Base-by-base conservation (phyloP, 2,888 invertebrate species). In the Biston stratarius region DNA sequence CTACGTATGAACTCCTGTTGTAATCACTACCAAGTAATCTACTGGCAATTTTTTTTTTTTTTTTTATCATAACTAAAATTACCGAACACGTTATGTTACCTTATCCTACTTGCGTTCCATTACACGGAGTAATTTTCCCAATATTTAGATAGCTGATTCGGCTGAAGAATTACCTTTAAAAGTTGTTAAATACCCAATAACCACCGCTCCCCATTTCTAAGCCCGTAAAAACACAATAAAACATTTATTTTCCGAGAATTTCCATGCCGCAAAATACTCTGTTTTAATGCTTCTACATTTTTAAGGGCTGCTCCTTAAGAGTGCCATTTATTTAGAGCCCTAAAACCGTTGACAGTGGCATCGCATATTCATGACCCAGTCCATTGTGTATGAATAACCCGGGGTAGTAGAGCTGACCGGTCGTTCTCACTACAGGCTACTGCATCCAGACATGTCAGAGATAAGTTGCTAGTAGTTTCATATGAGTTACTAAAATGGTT, bases 361-460 rank as follows among this genome's bases (percentile, higher is more conserved):
- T 87, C 83, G 88, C 87, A 87, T 88, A 88, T 88, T 88, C 86
- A 88, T 88, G 87, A 86, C 73, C 75, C 77, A 69, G 80, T 82
- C 78, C 78, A 81, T 84, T 83, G 85, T 83, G 78, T 85, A 85
- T 85, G 85, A 83, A 84, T 84, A 83, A 82, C 78, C 74, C 76
- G 75, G 59, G 12, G 10, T 14, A 5, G 42, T 10, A 10, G 70
- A 72, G 72, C 14, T 69, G 15, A 36, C 47, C 40, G 58, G 60
- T 12, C 36, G n/a, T 47, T 69, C 65, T 55, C 11, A 33, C 24
- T 11, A 11, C 5, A 33, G 48, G 15, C 15, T 48, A 24, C 24
- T 10, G 34, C n/a, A 42, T n/a, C n/a, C n/a, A n/a, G n/a, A n/a
- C n/a, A n/a, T n/a, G n/a, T n/a, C n/a, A n/a, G n/a, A n/a, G n/a